Conservation (phyloP, 2,888 invertebrate genomes). For the Papilio elwesi region DNA sequence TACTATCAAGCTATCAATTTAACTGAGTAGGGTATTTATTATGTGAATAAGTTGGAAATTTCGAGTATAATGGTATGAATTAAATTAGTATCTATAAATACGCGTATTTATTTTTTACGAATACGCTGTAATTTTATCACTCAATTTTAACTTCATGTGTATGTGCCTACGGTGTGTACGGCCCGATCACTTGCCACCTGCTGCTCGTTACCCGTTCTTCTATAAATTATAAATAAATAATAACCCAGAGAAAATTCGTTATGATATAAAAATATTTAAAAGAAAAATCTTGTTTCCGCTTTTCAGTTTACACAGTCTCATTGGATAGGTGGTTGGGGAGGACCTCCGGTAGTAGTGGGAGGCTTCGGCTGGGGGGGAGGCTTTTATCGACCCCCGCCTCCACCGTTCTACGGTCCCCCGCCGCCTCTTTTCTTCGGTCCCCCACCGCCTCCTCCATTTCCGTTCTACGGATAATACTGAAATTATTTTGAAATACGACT, state of each 20-base stretch:
- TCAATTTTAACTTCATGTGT: too few relatives aligned
- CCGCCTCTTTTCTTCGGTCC: constrained; percentile 49
- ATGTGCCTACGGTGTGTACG: too few relatives aligned
- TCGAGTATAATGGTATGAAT: too few relatives aligned
- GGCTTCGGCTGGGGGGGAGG: constrained; percentile 44
- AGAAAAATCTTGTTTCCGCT: constrained; percentile 23
- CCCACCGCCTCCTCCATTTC: constrained; percentile 21
- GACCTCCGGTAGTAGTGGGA: constrained; percentile 27
- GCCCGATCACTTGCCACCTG: too few relatives aligned
- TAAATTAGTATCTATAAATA: too few relatives aligned
- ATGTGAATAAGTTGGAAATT: too few relatives aligned
- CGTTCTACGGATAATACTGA: constrained; percentile 29
- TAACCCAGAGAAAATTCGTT: neutral
- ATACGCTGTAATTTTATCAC: too few relatives aligned
- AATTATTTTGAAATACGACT: constrained; percentile 24
- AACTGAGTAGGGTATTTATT: too few relatives aligned
- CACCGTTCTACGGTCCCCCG: constrained; percentile 47
- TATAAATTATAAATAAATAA: too few relatives aligned
- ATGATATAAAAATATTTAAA: constrained; percentile 4
- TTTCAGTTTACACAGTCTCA: constrained; percentile 53
- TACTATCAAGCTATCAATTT: too few relatives aligned
- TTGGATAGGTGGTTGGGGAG: constrained; percentile 54
- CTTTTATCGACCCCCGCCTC: constrained; percentile 41
- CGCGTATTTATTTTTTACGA: too few relatives aligned
- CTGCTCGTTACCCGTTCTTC: too few relatives aligned